Evolutionary conservation across 1,140 invertebrate genomes (phyloP).

Genomic region (Pentalonia nigronervosa): DNA sequence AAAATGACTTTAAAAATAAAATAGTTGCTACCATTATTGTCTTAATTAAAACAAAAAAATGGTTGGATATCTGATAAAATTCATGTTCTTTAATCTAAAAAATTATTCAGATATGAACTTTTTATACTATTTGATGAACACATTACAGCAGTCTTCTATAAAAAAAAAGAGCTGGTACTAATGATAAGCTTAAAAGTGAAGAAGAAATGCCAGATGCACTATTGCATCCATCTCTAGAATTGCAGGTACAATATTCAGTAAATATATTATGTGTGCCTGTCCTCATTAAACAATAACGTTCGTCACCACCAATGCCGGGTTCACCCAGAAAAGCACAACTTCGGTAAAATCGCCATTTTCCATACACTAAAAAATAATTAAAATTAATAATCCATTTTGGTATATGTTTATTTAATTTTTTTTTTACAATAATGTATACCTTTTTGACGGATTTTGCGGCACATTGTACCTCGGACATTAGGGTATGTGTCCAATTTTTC

Average conservation of each 20-base stretch:
- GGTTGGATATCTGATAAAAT: not conserved
- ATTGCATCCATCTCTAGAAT: constrained; percentile 92
- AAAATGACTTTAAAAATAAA: constrained; percentile 23
- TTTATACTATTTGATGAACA: not conserved
- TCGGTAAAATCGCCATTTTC: constrained; percentile 88
- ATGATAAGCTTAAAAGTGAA: not conserved
- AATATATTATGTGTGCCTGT: constrained; percentile 93
- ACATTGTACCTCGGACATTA: constrained; percentile 81
- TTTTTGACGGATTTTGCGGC: constrained; percentile 92
- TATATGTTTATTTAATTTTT: not conserved
- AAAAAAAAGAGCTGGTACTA: constrained; percentile 3
- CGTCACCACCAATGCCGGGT: constrained; percentile 87
- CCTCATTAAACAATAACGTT: constrained; percentile 88
- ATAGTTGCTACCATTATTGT: too few relatives aligned
- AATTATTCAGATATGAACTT: not conserved
- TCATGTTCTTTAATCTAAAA: not conserved
- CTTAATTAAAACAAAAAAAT: not conserved
- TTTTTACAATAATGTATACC: constrained; percentile 66
- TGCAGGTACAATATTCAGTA: constrained; percentile 92
- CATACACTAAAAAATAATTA: constrained; percentile 72
- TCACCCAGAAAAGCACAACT: constrained; percentile 90
- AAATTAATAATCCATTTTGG: not conserved
- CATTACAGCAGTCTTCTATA: not conserved
- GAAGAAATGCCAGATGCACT: constrained; percentile 63
- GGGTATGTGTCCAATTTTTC: constrained; percentile 73